Evolutionary conservation across 2,113 vertebrate species (phyloP).

Genomic region (Ciconia maguari): DNA sequence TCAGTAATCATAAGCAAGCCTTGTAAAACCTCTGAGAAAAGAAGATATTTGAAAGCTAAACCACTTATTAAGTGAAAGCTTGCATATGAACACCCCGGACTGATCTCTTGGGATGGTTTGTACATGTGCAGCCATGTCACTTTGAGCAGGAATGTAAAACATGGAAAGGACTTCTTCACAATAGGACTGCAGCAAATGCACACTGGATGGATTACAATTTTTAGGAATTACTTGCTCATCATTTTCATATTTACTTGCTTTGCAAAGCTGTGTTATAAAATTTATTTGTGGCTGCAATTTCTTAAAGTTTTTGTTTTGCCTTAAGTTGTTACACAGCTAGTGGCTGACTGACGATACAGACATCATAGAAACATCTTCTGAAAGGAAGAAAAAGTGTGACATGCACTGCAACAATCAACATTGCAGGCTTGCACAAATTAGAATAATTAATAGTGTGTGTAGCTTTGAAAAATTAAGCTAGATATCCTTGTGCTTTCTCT

Average conservation of each 20-base stretch:
- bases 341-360: background rate
- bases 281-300: background rate
- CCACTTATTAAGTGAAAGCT: background rate
- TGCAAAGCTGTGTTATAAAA: background rate
- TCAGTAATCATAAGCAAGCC: background rate
- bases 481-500: background rate
- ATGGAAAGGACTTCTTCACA: background rate
- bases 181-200: background rate
- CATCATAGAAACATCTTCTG: background rate
- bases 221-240: background rate
- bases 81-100: background rate
- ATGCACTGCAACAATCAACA: background rate
- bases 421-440: background rate
- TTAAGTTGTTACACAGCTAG: background rate
- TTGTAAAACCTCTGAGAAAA: background rate
- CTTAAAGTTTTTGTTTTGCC: background rate
- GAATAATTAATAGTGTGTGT: background rate
- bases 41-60: background rate
- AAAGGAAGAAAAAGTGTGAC: background rate
- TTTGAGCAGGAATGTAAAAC: background rate
- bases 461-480: background rate
- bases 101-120: background rate
- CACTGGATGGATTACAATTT: background rate
- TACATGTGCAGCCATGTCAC: background rate
- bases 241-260: background rate